Percentiles rank a stretch among this genome's conserved stretches.
Evolutionary conservation across 2,888 invertebrate species (phyloP).

Genomic region (Cordilura impudica): DNA sequence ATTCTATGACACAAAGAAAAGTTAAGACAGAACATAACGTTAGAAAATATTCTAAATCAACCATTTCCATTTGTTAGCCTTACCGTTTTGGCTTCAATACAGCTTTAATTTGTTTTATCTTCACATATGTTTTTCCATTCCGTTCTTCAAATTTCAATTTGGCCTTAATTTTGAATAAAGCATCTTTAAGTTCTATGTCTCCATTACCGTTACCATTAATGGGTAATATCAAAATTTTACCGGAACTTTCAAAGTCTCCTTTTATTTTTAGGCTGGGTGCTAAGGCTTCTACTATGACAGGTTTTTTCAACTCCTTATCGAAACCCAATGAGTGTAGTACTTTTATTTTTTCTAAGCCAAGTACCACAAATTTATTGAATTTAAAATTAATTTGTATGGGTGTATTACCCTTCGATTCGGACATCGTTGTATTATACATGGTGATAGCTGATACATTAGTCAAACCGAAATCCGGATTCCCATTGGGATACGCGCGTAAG

Average conservation of each 20-base stretch:
- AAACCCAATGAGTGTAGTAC: conserved; percentile 68
- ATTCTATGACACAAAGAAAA: conserved; percentile 60
- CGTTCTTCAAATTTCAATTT: conserved; percentile 53
- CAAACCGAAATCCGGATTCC: conserved; percentile 66
- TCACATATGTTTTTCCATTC: conserved; percentile 60
- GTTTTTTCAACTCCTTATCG: conserved; percentile 64
- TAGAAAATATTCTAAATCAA: background rate
- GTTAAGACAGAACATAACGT: background rate
- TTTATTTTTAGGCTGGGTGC: conserved; percentile 65
- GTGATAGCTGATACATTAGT: conserved; percentile 63
- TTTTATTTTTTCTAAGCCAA: conserved; percentile 66
- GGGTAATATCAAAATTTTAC: conserved; percentile 75
- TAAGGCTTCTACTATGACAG: conserved; percentile 64
- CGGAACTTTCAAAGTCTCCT: conserved; percentile 73
- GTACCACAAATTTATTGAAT: conserved; percentile 64
- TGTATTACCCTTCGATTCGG: conserved; percentile 55
- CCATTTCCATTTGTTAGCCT: conserved; percentile 39
- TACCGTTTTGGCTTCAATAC: conserved; percentile 65
- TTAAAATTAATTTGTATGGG: conserved; percentile 67
- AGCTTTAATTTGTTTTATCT: conserved; percentile 64
- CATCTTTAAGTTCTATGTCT: conserved; percentile 66
- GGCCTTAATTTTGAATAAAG: conserved; percentile 60
- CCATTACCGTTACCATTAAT: conserved; percentile 73
- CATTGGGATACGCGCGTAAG: conserved; percentile 69
- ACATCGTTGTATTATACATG: conserved; percentile 64